Conservation (phyloP, 2,797 vertebrate genomes). For the Notolepis coatsorum region DNA sequence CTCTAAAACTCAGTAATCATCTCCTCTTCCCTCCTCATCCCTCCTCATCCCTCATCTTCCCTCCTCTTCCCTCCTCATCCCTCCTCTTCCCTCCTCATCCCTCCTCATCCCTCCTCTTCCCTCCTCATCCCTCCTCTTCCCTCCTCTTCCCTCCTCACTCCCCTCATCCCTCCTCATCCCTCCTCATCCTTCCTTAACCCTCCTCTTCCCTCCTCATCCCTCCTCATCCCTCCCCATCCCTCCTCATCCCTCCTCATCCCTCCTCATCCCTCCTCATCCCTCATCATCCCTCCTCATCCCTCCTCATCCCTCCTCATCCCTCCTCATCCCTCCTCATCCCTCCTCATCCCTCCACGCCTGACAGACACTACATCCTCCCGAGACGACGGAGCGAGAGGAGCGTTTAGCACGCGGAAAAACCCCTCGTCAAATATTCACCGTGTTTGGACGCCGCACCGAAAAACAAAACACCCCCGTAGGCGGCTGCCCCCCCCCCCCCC, state of each 20-base stretch:
- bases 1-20: constrained; percentile 69
- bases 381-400: constrained; percentile 54
- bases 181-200: constrained; percentile 63
- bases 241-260: constrained; percentile 63
- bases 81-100: constrained; percentile 64
- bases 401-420: constrained; percentile 67
- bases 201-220: constrained; percentile 63
- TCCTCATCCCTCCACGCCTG: too few relatives aligned
- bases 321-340: constrained; percentile 63
- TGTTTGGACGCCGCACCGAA: constrained; percentile 71
- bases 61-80: constrained; percentile 62
- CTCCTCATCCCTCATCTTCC: constrained; percentile 66
- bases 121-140: constrained; percentile 67
- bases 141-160: constrained; percentile 62
- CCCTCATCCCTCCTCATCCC: constrained; percentile 67
- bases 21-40: constrained; percentile 64
- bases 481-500: too few relatives aligned
- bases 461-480: constrained; percentile 66
- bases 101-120: too few relatives aligned
- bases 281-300: constrained; percentile 66
- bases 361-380: too few relatives aligned
- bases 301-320: constrained; percentile 63
- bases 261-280: constrained; percentile 63
- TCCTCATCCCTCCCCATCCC: constrained; percentile 66
- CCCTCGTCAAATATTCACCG: constrained; percentile 75